phyloP scores from a whole-genome alignment of 2,888 invertebrate genomes.

The Sylvicola fuscatus region DNA sequence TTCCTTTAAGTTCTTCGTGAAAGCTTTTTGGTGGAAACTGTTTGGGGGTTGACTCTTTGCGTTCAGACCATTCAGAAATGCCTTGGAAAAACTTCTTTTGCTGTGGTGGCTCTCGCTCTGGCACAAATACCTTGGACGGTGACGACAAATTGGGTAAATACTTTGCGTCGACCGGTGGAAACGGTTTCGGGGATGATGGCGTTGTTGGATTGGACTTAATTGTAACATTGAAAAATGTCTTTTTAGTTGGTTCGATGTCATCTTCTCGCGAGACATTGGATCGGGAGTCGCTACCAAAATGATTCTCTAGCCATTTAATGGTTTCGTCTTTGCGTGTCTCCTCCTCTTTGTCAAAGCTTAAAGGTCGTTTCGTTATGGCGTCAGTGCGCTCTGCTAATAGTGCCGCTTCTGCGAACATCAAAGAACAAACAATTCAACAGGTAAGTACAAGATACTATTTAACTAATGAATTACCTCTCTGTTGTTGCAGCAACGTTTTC shows the following conservation, averaged over 20 bases:
- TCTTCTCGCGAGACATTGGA: conserved; percentile 35
- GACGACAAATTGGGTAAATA: conserved; percentile 9
- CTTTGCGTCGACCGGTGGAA: conserved; percentile 11
- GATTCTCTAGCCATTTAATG: conserved; percentile 77
- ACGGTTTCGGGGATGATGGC: conserved; percentile 21
- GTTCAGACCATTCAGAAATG: conserved; percentile 60
- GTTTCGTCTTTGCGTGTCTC: conserved; percentile 78
- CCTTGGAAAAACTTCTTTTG: conserved; percentile 43
- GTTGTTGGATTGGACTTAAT: conserved; percentile 35
- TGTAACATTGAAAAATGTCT: conserved; percentile 56
- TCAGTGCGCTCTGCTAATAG: conserved; percentile 48
- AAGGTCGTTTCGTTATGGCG: conserved; percentile 55
- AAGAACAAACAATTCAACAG: not conserved
- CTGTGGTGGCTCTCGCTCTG: conserved; percentile 26
- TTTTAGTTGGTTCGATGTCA: conserved; percentile 43
- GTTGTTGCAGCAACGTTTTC: conserved; percentile 26
- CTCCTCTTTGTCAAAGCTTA: conserved; percentile 74
- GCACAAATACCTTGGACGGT: conserved; percentile 32
- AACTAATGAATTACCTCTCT: conserved; percentile 24
- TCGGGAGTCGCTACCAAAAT: conserved; percentile 71
- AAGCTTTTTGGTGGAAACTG: conserved; percentile 20
- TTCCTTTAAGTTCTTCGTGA: conserved; percentile 23
- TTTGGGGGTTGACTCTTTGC: conserved; percentile 26
- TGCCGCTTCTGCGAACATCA: conserved; percentile 16
- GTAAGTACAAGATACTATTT: conserved; percentile 4